phyloP scores from a whole-genome alignment of 2,888 invertebrate genomes.

The Allacma fusca region DNA sequence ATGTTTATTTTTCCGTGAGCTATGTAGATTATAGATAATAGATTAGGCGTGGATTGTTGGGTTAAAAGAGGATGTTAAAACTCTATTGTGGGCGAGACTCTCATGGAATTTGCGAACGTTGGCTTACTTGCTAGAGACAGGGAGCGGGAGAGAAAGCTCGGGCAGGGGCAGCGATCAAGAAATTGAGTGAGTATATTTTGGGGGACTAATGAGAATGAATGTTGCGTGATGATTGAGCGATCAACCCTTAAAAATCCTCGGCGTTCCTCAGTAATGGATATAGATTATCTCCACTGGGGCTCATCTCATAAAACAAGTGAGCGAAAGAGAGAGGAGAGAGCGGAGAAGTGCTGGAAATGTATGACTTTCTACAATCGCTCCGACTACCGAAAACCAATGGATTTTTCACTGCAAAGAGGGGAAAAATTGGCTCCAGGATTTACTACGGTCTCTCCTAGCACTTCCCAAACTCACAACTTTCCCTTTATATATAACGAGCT shows the following conservation, averaged over 20 bases:
- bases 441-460: neutral
- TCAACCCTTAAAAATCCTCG: conserved; percentile 60
- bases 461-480: neutral
- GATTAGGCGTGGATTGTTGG: too few relatives aligned
- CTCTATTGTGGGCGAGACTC: too few relatives aligned
- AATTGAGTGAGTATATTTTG: conserved; percentile 21
- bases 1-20: too few relatives aligned
- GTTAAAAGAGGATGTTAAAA: too few relatives aligned
- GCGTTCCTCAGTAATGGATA: conserved; percentile 58
- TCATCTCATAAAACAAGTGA: conserved; percentile 50
- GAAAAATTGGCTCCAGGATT: conserved; percentile 33
- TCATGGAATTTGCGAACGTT: neutral
- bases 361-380: conserved; percentile 34
- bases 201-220: conserved; percentile 59
- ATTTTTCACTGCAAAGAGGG: conserved; percentile 22
- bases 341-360: conserved; percentile 20
- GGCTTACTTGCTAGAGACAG: neutral
- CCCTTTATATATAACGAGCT: too few relatives aligned
- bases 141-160: neutral
- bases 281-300: conserved; percentile 60
- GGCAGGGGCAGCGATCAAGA: neutral
- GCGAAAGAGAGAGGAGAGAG: conserved; percentile 7
- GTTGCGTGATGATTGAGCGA: conserved; percentile 61
- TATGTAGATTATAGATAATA: too few relatives aligned
- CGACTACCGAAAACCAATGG: conserved; percentile 23